phyloP scores from a whole-genome alignment of 1,140 invertebrate species.

The Heliothis virescens region DNA sequence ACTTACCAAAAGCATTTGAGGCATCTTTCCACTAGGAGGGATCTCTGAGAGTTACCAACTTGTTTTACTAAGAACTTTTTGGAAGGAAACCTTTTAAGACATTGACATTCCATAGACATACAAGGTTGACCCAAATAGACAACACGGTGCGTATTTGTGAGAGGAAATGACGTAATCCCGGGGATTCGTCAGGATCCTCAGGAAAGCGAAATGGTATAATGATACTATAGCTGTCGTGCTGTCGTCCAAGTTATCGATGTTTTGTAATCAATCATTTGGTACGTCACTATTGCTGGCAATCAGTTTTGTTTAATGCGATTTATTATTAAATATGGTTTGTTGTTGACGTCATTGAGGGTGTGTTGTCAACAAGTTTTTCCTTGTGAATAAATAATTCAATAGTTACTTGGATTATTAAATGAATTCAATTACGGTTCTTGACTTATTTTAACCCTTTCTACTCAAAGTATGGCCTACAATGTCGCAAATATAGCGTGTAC shows the following conservation, averaged over 20 bases:
- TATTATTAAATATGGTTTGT: not conserved
- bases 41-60: not conserved
- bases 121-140: constrained; percentile 46
- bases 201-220: constrained; percentile 18
- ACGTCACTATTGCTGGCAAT: not conserved
- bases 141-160: constrained; percentile 38
- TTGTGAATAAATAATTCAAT: not conserved
- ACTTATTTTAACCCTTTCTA: too few species aligned
- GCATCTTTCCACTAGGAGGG: constrained; percentile 12
- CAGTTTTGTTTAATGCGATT: not conserved
- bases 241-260: not conserved
- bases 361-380: not conserved
- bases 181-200: constrained; percentile 5
- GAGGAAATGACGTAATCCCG: constrained; percentile 37
- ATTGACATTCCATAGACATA: constrained; percentile 41
- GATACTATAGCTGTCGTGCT: constrained; percentile 6
- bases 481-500: too few species aligned
- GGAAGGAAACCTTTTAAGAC: constrained; percentile 45
- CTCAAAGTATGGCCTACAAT: too few species aligned
- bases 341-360: not conserved
- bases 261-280: constrained; percentile 6
- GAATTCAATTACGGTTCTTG: too few species aligned
- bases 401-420: too few species aligned
- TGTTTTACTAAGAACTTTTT: constrained; percentile 8
- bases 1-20: constrained; percentile 26